Conservation (phyloP, 2,797 vertebrate genomes). For the Falco columbarius region DNA sequence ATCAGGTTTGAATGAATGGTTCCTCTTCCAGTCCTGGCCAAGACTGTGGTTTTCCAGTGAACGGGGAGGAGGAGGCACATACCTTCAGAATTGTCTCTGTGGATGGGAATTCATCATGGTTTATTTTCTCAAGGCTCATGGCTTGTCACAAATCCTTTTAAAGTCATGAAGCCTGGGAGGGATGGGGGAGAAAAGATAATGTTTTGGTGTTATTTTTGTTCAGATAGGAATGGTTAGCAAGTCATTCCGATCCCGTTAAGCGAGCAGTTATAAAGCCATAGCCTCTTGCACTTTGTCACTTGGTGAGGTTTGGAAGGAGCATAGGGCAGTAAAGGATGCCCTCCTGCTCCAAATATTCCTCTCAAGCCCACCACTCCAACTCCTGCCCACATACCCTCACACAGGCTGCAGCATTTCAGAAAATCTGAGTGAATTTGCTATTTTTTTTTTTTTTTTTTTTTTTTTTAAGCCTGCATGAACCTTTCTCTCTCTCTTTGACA, state of each 20-base stretch:
- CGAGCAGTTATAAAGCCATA: background rate
- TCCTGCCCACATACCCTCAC: background rate
- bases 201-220: slow-evolving; percentile 57
- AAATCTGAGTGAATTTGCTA: background rate
- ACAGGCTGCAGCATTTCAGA: background rate
- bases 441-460: background rate
- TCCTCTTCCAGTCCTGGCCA: slow-evolving; percentile 29
- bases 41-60: slow-evolving; percentile 53
- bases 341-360: background rate
- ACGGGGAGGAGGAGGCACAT: slow-evolving; percentile 8
- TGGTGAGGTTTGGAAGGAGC: background rate
- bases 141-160: slow-evolving; percentile 56
- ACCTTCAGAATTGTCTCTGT: slow-evolving; percentile 10
- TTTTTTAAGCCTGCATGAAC: background rate
- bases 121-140: slow-evolving; percentile 70
- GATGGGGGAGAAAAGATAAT: background rate
- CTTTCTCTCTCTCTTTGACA: background rate
- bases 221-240: background rate
- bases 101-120: slow-evolving; percentile 63
- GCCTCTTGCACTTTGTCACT: background rate
- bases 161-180: slow-evolving; percentile 20
- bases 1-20: background rate
- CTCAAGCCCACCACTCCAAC: background rate
- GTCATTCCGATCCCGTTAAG: slow-evolving; percentile 29
- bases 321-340: background rate